phyloP scores from a whole-genome alignment of 2,113 vertebrate species.

The Elephas maximus region DNA sequence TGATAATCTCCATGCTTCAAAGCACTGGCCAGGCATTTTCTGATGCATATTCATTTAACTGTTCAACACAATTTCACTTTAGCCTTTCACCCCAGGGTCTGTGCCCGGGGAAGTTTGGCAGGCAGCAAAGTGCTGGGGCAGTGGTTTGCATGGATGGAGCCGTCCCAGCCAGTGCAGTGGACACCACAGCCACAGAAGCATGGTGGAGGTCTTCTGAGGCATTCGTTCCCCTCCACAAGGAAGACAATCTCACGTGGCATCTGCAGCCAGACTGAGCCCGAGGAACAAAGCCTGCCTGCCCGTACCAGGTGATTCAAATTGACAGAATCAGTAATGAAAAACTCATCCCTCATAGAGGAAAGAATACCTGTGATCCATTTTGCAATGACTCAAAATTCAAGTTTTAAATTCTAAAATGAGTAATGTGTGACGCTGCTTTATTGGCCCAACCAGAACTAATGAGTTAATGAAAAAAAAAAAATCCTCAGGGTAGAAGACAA shows the following conservation, averaged over 20 bases:
- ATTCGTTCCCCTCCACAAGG: not conserved
- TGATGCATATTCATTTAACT: not conserved
- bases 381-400: conserved; percentile 76
- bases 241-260: not conserved
- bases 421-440: conserved; percentile 58
- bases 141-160: not conserved
- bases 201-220: not conserved
- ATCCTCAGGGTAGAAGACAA: not conserved
- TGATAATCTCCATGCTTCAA: conserved; percentile 28
- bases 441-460: conserved; percentile 65
- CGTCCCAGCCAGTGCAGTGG: not conserved
- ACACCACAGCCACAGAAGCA: not conserved
- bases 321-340: conserved; percentile 57
- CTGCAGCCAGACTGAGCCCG: not conserved
- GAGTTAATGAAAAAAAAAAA: conserved; percentile 31
- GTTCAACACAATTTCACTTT: conserved; percentile 56
- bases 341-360: conserved; percentile 38
- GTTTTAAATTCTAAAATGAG: conserved; percentile 78
- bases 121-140: not conserved
- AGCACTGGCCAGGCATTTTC: conserved; percentile 49
- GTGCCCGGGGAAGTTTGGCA: not conserved
- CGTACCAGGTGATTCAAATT: conserved; percentile 11
- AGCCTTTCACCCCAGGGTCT: conserved; percentile 50
- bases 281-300: conserved; percentile 61
- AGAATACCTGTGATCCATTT: conserved; percentile 65